These are phyloP conservation scores for Argya squamiceps DNA, from an alignment of 2,797 vertebrate species.

Conservation along the genomic window DNA sequence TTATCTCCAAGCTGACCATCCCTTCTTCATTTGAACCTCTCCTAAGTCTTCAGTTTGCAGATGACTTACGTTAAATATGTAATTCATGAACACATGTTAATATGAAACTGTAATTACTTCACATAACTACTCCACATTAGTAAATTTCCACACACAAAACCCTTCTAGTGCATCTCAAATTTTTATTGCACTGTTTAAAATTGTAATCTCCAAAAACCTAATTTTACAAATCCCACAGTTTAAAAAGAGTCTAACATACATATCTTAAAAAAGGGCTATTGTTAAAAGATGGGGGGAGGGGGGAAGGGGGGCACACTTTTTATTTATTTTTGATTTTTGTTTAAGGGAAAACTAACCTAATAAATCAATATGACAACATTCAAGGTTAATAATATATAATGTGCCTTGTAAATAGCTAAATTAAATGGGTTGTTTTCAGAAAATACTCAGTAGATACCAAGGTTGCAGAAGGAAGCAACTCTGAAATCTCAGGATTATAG, in stretches of 20 bases:
- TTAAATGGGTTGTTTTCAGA: not conserved
- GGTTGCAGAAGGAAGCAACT: not conserved
- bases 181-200: not conserved
- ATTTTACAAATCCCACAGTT: not conserved
- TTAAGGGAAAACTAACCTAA: not conserved
- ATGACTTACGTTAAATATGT: not conserved
- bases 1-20: not conserved
- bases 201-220: not conserved
- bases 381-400: not conserved
- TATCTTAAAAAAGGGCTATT: not conserved
- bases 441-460: not conserved
- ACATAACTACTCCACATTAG: not conserved
- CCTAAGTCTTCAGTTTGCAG: not conserved
- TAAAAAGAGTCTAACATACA: not conserved
- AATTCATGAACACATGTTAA: not conserved
- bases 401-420: not conserved
- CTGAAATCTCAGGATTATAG: not conserved
- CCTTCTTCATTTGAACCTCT: not conserved
- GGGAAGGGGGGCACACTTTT: fast-evolving
- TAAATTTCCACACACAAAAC: not conserved
- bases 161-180: not conserved
- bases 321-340: not conserved
- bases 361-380: not conserved
- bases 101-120: not conserved
- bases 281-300: not conserved